Conservation (phyloP, 2,888 invertebrate genomes). For the Steromphala cineraria region DNA sequence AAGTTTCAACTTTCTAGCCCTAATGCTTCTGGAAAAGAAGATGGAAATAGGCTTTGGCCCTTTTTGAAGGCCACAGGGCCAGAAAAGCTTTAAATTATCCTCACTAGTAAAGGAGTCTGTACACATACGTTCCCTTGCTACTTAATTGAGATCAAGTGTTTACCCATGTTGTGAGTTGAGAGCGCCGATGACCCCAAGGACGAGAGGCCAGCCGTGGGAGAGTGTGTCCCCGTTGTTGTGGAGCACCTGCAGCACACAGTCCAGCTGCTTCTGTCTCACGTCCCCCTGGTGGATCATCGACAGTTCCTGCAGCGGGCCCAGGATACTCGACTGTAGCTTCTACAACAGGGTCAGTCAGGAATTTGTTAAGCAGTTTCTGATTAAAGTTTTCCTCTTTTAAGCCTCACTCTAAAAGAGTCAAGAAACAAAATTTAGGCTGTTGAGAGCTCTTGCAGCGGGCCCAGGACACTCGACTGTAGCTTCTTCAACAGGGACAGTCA, state of each 20-base stretch:
- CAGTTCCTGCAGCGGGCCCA: slow-evolving; percentile 93
- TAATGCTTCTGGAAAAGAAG: too few species aligned
- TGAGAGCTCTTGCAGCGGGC: slow-evolving; percentile 93
- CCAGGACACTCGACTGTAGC: slow-evolving; percentile 88
- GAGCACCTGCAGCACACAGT: slow-evolving; percentile 93
- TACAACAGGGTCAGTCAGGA: slow-evolving; percentile 67
- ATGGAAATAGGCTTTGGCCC: too few species aligned
- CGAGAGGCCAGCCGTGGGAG: slow-evolving; percentile 95
- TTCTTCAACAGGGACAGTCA: slow-evolving; percentile 78
- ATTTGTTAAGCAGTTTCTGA: too few species aligned
- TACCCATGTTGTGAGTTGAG: slow-evolving; percentile 94
- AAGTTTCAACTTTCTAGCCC: too few species aligned
- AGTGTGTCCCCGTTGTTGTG: slow-evolving; percentile 95
- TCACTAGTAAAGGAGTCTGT: too few species aligned
- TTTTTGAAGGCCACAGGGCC: too few species aligned
- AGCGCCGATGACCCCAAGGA: slow-evolving; percentile 95
- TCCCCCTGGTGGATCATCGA: slow-evolving; percentile 93
- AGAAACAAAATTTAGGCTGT: too few species aligned
- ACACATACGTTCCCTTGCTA: too few species aligned
- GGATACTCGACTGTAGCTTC: slow-evolving; percentile 88
- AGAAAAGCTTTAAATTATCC: too few species aligned
- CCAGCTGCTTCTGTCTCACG: slow-evolving; percentile 94
- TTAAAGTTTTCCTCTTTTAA: too few species aligned
- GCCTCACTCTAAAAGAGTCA: too few species aligned
- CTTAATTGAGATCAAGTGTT: slow-evolving; percentile 13